Conservation (phyloP, 2,888 invertebrate species). For the Chrysopilus asiliformis region DNA sequence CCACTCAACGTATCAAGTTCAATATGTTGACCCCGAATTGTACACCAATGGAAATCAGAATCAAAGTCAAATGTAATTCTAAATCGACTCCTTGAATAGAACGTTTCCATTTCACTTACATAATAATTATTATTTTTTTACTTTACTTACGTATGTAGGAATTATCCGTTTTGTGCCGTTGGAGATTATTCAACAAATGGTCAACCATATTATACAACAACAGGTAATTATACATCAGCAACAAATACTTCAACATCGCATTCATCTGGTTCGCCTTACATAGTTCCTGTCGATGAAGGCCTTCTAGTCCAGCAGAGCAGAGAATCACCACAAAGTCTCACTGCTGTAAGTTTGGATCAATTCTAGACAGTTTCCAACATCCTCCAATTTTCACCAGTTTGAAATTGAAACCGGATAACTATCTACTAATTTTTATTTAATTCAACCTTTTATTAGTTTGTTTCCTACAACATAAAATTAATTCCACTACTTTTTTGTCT, state of each 20-base stretch:
- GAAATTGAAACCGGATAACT: constrained; percentile 1
- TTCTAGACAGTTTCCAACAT: no score
- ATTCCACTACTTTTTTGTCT: no score
- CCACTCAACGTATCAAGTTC: constrained; percentile 47
- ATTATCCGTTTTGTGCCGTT: constrained; percentile 62
- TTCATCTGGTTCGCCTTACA: constrained; percentile 38
- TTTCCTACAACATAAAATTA: not conserved
- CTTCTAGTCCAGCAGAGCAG: constrained; percentile 44
- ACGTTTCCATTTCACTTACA: no score
- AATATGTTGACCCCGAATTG: constrained; percentile 59
- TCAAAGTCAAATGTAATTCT: constrained; percentile 44
- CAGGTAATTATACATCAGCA: constrained; percentile 46
- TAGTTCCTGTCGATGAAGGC: constrained; percentile 57
- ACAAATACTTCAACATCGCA: constrained; percentile 36
- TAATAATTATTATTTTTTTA: not conserved
- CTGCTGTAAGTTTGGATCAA: constrained; percentile 44
- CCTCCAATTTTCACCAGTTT: constrained; percentile 1
- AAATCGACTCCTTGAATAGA: no score
- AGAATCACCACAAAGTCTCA: constrained; percentile 54
- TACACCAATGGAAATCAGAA: constrained; percentile 47
- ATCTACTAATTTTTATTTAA: not conserved
- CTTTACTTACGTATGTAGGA: constrained; percentile 13
- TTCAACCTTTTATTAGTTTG: not conserved
- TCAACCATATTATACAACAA: constrained; percentile 53
- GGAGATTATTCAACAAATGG: constrained; percentile 41